Conservation (phyloP, 2,797 vertebrate species). For the Gallirallus australis region DNA sequence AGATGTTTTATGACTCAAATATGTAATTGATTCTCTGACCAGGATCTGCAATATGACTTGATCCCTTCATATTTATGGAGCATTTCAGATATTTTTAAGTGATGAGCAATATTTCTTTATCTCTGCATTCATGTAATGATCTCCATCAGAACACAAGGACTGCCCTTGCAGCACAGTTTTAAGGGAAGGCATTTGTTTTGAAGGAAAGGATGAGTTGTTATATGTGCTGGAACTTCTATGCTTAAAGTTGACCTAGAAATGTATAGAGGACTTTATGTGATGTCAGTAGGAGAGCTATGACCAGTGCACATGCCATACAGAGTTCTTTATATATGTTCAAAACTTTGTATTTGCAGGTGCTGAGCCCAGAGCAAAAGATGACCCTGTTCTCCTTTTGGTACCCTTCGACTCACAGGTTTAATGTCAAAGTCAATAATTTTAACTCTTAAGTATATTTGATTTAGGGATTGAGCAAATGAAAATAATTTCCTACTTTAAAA, state of each 20-base stretch:
- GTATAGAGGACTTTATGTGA: background rate
- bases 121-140: background rate
- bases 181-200: background rate
- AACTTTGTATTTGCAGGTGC: background rate
- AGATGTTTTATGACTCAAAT: background rate
- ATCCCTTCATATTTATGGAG: background rate
- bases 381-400: background rate
- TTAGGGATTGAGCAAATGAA: background rate
- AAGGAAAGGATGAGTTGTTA: background rate
- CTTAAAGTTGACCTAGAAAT: background rate
- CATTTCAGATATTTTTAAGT: background rate
- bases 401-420: background rate
- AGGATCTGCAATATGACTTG: background rate
- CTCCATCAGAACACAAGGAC: background rate
- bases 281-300: background rate
- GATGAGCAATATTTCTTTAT: background rate
- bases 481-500: background rate
- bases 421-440: background rate
- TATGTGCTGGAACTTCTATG: background rate
- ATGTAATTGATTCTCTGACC: background rate
- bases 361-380: background rate
- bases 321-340: background rate
- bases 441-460: background rate
- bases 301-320: background rate
- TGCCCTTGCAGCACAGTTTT: background rate